phyloP scores from a whole-genome alignment of 1,140 invertebrate species.

The Euwallacea similis region DNA sequence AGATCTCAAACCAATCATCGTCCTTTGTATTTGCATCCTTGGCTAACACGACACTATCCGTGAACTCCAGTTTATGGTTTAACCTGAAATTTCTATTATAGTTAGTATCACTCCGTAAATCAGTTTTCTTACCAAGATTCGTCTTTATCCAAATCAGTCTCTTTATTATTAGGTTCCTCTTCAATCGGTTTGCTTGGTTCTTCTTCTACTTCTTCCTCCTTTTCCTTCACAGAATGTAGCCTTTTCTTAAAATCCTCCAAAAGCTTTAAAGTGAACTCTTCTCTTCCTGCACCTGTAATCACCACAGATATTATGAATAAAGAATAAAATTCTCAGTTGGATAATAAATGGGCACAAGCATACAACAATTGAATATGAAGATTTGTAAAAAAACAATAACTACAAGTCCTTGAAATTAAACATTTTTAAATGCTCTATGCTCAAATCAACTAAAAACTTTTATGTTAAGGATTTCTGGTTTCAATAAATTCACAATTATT shows the following conservation, averaged over 20 bases:
- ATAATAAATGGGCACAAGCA: not conserved
- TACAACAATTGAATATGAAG: no score
- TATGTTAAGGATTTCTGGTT: not conserved
- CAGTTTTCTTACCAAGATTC: conserved; percentile 45
- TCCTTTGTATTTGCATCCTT: conserved; percentile 94
- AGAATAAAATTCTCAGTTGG: not conserved
- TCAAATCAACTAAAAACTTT: no score
- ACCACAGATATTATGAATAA: not conserved
- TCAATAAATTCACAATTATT: not conserved
- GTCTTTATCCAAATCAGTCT: conserved; percentile 51
- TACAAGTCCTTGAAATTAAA: no score
- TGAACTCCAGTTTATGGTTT: conserved; percentile 77
- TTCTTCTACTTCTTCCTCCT: conserved; percentile 50
- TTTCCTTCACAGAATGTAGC: conserved; percentile 67
- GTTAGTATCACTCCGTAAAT: not conserved
- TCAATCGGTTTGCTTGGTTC: conserved; percentile 44
- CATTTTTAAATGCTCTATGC: no score
- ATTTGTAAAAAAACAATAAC: no score
- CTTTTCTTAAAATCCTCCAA: conserved; percentile 83
- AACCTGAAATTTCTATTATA: conserved; percentile 60
- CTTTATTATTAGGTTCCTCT: conserved; percentile 53
- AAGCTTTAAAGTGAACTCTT: conserved; percentile 74
- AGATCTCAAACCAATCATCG: conserved; percentile 95
- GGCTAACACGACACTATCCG: conserved; percentile 76
- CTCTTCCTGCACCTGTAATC: conserved; percentile 56